Evolutionary conservation across 2,113 vertebrate genomes (phyloP), one percentile per base, ranked within the genome.

Genomic region (Sander vitreus): DNA sequence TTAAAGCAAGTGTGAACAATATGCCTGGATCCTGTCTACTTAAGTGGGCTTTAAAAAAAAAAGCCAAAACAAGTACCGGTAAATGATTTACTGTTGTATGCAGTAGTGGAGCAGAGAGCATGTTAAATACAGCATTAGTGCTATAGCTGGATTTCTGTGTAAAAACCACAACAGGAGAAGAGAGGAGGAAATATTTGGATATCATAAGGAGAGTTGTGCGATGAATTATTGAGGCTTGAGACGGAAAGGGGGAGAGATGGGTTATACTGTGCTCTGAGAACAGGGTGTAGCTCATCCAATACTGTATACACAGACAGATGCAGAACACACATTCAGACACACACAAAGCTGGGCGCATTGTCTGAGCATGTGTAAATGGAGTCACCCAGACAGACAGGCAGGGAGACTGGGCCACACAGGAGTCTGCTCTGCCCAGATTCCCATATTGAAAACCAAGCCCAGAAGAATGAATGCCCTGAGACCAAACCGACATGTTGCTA

Each of bases 151-250:
- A 50, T 77, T 73, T 84, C 39, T 68, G 55, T 59, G 57, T 74
- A 51, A 72, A 73, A n/a, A 33, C 62, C 47, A 23, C 25, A 30
- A 68, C 47, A 69, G 70, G 21, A 71, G 43, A 63, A 16, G 51
- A 68, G 69, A 68, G 73, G 66, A 63, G 59, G 55, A 85, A 66
- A 84, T 79, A 65, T 89, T 84, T 87, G 78, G 86, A 88, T 91
- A 72, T 82, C 84, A 81, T 84, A 82, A 83, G 88, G 55, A 83
- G 76, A 77, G 74, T 79, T 75, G 73, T 87, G 84, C 88, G 64
- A 91, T 94, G 71, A 92, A 93, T 93, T 91, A 92, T 93, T 94
- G 80, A 94, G 88, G 82, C 82, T 89, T 89, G 64, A 74, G 67
- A 60, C 39, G 36, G 43, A 62, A 69, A 43, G 2, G 74, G 45